Evolutionary conservation across 2,797 vertebrate species (phyloP), one percentile per base, ranked within the genome.

Genomic region (Phoeniculus purpureus): DNA sequence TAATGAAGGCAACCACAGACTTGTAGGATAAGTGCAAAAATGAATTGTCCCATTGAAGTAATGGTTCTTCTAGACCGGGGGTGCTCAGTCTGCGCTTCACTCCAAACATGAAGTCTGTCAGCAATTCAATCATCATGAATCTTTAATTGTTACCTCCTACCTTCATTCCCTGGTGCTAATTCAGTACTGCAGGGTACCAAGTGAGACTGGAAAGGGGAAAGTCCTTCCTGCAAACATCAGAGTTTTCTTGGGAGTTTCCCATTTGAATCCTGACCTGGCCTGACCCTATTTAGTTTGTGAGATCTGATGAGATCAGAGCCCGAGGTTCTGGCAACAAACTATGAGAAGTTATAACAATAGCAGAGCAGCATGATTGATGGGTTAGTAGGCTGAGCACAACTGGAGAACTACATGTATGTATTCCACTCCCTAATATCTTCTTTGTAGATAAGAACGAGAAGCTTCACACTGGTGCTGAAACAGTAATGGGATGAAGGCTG

Each of bases 361-460:
- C 83, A 88, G 93, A 93, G 85, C 58, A 27, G 27, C 87, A 59
- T 97, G 96, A 96, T 94, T 96, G 95, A 95, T 93, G 80, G 85
- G 77, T 76, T 51, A 85, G 93, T 90, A 89, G 86, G 77, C 77
- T 56, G 91, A 94, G 70, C 66, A 93, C 81, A 96, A 94, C 93
- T 52, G 72, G 89, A 92, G 72, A 94, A 51, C 68, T 94, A 51
- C 74, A 68, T 94, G 90, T 94, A 87, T 96, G 94, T 93, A 79
- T 96, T 95, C 95, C 81, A 82, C 71, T 93, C 61, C 74, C 85
- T 94, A 95, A 96, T 96, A 96, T 94, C 92, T 77, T 95, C 85
- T 93, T 91, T 81, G 77, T 87, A 96, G 96, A 96, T 96, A 97
- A 97, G 95, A 96, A 96, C 96, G 96, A 96, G 96, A 97, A 97